Evolutionary conservation across 2,888 invertebrate genomes (phyloP).

Genomic region (Caenorhabditis panamensis): DNA sequence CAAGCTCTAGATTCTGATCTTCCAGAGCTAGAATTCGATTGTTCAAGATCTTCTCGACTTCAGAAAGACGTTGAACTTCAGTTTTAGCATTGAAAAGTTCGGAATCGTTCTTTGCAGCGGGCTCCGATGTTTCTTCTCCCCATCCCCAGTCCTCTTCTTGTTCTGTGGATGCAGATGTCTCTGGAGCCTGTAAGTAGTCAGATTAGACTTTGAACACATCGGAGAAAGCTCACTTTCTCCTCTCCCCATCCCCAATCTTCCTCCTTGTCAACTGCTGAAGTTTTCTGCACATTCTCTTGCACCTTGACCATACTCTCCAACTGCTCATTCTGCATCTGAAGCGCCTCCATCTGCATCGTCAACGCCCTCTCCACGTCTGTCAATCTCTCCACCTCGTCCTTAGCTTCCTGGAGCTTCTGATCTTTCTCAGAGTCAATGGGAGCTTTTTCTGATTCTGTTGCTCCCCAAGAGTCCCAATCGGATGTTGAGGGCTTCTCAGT

Average conservation of each 20-base stretch:
- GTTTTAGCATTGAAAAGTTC: constrained; percentile 14
- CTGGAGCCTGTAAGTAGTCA: background rate
- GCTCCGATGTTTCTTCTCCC: constrained; percentile 13
- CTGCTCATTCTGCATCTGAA: constrained; percentile 29
- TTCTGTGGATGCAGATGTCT: background rate
- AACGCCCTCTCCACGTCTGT: constrained; percentile 32
- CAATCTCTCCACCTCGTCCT: constrained; percentile 26
- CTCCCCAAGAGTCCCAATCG: constrained; percentile 30
- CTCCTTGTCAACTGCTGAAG: background rate
- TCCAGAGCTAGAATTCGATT: constrained; percentile 60
- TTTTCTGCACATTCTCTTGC: constrained; percentile 2
- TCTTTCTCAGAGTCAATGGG: background rate
- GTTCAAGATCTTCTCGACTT: constrained; percentile 63
- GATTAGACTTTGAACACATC: too few relatives aligned
- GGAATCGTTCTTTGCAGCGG: background rate
- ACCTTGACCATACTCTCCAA: constrained; percentile 22
- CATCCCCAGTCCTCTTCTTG: constrained; percentile 34
- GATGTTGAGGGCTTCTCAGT: constrained; percentile 2
- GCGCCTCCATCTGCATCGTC: constrained; percentile 19
- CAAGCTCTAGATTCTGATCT: constrained; percentile 61
- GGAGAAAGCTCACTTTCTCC: background rate
- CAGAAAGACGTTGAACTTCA: constrained; percentile 41
- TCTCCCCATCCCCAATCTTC: constrained; percentile 45
- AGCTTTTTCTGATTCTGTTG: background rate
- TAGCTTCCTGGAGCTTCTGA: constrained; percentile 6